These are phyloP conservation scores for Montipora efflorescens DNA, from an alignment of 64 coral and sea anemone genomes.

Conservation along the genomic window DNA sequence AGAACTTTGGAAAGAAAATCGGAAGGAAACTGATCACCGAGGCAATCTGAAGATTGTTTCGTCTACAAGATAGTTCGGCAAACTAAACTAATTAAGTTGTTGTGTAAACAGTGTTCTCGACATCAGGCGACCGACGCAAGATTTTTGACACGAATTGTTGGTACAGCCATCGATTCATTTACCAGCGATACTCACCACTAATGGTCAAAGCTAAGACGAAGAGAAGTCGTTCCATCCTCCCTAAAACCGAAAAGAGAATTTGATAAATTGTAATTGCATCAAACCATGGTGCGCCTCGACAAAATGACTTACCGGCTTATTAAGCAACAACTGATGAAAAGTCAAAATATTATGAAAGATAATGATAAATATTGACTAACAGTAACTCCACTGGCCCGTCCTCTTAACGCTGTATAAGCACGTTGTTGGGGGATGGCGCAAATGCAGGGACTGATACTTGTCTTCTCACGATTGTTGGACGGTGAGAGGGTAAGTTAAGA, in stretches of 20 bases:
- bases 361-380: slow-evolving; percentile 53
- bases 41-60: not conserved
- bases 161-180: no score
- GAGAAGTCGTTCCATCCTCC: slow-evolving; percentile 43
- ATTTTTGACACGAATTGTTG: not conserved
- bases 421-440: not conserved
- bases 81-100: not conserved
- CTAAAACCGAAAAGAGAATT: not conserved
- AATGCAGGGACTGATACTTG: slow-evolving; percentile 17
- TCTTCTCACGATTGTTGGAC: not conserved
- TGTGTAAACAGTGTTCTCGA: not conserved
- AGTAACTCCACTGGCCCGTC: slow-evolving; percentile 30
- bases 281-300: not conserved
- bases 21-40: not conserved
- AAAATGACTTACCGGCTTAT: slow-evolving; percentile 1
- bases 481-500: slow-evolving; percentile 17
- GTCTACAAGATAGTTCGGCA: slow-evolving; percentile 12
- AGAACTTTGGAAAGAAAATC: no score
- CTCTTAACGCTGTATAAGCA: slow-evolving; percentile 55
- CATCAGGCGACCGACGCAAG: not conserved
- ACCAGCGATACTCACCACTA: not conserved
- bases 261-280: not conserved
- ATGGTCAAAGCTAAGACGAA: slow-evolving; percentile 48
- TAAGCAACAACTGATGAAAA: not conserved
- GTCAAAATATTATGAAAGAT: slow-evolving; percentile 44